Conservation (phyloP, 2,888 invertebrate genomes). For the Lamellibrachia columna region DNA sequence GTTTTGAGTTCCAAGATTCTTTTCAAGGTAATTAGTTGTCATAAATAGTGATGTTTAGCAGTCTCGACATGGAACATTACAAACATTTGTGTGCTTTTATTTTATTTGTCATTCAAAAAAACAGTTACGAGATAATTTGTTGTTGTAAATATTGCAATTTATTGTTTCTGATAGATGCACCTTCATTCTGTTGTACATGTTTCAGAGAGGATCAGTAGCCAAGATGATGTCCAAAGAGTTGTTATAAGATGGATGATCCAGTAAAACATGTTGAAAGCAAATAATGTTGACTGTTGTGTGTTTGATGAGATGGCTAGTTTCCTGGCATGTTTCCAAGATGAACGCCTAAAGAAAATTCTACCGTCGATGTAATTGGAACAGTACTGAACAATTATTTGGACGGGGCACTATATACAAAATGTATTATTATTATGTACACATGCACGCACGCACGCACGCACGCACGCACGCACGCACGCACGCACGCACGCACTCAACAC, state of each 20-base stretch:
- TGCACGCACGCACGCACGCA: too few species aligned
- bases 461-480: too few species aligned
- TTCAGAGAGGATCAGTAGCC: not conserved
- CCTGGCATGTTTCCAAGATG: too few species aligned
- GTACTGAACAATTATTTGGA: too few species aligned
- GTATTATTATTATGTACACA: too few species aligned
- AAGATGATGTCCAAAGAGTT: not conserved
- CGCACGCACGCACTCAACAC: too few species aligned
- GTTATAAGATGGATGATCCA: not conserved
- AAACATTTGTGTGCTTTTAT: not conserved
- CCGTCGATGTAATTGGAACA: too few species aligned
- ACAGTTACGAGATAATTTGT: not conserved
- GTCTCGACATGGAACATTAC: not conserved
- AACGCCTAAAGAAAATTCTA: too few species aligned
- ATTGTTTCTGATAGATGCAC: too few species aligned
- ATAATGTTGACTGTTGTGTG: too few species aligned
- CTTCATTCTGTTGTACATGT: not conserved
- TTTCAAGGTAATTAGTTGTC: not conserved
- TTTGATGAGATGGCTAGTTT: too few species aligned
- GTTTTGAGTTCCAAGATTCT: not conserved
- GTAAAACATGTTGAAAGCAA: not conserved
- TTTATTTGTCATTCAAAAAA: not conserved
- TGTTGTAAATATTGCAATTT: not conserved
- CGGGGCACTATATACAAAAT: too few species aligned
- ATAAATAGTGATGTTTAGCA: not conserved